A percentile compares a stretch with the other conserved stretches of the same genome.
Evolutionary conservation across 2,113 vertebrate species (phyloP).

Genomic region (Ranitomeya variabilis): DNA sequence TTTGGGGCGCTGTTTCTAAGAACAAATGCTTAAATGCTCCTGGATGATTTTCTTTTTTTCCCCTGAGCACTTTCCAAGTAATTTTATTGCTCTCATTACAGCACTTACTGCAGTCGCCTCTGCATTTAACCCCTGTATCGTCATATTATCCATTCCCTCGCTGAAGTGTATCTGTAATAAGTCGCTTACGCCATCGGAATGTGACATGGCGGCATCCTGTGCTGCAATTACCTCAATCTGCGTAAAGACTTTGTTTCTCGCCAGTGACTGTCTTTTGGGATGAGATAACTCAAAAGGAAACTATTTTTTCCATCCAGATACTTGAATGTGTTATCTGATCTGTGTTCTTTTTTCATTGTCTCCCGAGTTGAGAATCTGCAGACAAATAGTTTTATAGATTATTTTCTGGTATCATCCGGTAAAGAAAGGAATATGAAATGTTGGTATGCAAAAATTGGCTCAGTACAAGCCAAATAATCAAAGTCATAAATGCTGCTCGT

Average conservation of each 20-base stretch:
- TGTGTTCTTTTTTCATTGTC: not conserved
- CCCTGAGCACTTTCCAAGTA: not conserved
- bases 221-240: not conserved
- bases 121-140: not conserved
- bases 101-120: not conserved
- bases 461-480: too few relatives aligned
- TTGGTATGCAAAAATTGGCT: not conserved
- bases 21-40: not conserved
- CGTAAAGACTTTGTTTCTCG: not conserved
- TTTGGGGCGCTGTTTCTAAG: not conserved
- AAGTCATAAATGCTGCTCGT: too few relatives aligned
- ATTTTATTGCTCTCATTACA: not conserved
- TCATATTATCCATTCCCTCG: not conserved
- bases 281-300: slow-evolving; percentile 24
- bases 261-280: slow-evolving; percentile 25
- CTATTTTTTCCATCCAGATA: slow-evolving; percentile 9
- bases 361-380: not conserved
- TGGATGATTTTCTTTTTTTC: not conserved
- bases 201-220: not conserved
- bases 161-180: not conserved
- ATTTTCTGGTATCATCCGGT: not conserved
- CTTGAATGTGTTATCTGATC: not conserved
- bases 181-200: not conserved
- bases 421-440: not conserved
- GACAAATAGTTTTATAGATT: not conserved